These are phyloP conservation scores for Listronotus bonariensis DNA, from an alignment of 1,140 invertebrate species.

Conservation along the genomic window DNA sequence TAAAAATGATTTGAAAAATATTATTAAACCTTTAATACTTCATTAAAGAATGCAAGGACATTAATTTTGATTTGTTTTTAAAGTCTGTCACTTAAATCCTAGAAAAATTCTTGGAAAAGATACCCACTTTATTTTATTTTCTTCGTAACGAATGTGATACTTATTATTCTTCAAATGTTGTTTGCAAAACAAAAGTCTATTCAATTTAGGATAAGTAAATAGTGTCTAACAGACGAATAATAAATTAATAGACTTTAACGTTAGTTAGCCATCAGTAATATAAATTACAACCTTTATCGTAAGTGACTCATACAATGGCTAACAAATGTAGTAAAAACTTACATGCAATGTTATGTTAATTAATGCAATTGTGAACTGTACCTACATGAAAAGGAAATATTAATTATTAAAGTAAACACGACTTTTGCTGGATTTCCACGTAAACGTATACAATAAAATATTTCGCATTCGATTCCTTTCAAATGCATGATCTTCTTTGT, in stretches of 20 bases:
- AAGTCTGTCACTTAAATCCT: too few relatives aligned
- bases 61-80: too few relatives aligned
- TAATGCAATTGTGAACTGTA: conserved; percentile 16
- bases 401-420: conserved; percentile 13
- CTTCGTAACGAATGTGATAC: too few relatives aligned
- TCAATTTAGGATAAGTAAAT: too few relatives aligned
- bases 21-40: too few relatives aligned
- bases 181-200: too few relatives aligned
- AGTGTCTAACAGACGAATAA: background rate
- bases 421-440: conserved; percentile 15
- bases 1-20: too few relatives aligned
- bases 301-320: conserved; percentile 15
- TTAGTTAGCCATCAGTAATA: background rate
- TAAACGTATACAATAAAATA: conserved; percentile 18
- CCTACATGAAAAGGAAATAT: conserved; percentile 19
- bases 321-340: conserved; percentile 11
- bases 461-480: conserved; percentile 11
- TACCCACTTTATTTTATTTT: too few relatives aligned
- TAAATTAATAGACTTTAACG: conserved; percentile 6
- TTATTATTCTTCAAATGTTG: too few relatives aligned
- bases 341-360: conserved; percentile 21
- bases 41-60: too few relatives aligned
- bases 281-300: conserved; percentile 14
- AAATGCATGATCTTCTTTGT: conserved; percentile 17
- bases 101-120: too few relatives aligned